Evolutionary conservation across 1,140 invertebrate genomes (phyloP).

Genomic region (Saxidomus purpurata): DNA sequence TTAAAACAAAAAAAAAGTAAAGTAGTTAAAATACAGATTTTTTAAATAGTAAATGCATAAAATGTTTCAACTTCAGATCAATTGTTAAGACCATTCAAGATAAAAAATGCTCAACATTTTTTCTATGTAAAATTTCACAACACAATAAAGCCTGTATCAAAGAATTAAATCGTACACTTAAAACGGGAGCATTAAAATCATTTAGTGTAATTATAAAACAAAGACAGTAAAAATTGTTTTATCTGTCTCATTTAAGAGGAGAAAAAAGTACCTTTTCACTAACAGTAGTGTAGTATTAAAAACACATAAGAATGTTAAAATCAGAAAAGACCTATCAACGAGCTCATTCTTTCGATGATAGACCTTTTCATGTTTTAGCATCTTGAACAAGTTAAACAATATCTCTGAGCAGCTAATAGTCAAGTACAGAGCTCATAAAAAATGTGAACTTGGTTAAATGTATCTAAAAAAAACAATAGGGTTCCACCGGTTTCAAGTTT

Average conservation of each 20-base stretch:
- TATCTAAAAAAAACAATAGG: background rate
- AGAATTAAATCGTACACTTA: background rate
- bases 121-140: background rate
- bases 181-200: background rate
- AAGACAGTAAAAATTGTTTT: too few species aligned
- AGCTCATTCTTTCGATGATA: background rate
- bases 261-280: too few species aligned
- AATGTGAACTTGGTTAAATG: slow-evolving; percentile 7
- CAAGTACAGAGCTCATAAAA: background rate
- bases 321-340: background rate
- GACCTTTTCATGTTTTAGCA: too few species aligned
- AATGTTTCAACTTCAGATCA: background rate
- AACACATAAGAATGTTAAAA: background rate
- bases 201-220: too few species aligned
- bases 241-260: too few species aligned
- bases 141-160: background rate
- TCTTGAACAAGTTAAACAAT: background rate
- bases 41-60: slow-evolving; percentile 12
- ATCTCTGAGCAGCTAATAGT: background rate
- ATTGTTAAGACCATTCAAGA: background rate
- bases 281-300: too few species aligned
- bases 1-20: background rate
- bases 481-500: slow-evolving; percentile 5
- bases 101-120: slow-evolving; percentile 16
- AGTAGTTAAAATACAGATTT: background rate